Conservation (phyloP, 2,113 vertebrate genomes). For the Trogon surrucura region DNA sequence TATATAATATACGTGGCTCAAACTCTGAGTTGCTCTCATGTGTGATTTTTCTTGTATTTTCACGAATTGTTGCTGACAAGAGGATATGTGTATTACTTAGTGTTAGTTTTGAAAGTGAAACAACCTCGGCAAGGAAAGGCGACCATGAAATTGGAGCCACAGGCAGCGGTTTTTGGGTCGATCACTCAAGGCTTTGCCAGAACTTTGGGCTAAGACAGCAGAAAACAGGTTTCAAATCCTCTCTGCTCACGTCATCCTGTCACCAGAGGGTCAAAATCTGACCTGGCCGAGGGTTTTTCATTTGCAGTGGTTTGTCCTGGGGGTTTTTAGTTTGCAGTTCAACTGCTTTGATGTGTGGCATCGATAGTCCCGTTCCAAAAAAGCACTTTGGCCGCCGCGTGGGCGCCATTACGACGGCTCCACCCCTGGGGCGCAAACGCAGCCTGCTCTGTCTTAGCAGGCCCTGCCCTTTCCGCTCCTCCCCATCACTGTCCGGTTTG, state of each 20-base stretch:
- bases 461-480: not conserved
- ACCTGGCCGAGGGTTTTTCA: not conserved
- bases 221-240: not conserved
- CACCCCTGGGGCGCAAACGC: accelerated
- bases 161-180: not conserved
- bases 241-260: not conserved
- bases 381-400: not conserved
- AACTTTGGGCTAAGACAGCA: not conserved
- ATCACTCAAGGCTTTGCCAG: not conserved
- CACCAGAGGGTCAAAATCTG: not conserved
- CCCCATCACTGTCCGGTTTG: not conserved
- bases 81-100: not conserved
- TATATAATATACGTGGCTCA: not conserved
- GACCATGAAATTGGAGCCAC: not conserved
- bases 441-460: not conserved
- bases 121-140: not conserved
- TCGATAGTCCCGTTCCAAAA: not conserved
- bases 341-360: accelerated
- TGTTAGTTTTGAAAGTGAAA: not conserved
- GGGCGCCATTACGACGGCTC: accelerated
- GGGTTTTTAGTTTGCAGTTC: not conserved
- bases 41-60: not conserved
- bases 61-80: not conserved
- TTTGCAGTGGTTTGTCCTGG: not conserved
- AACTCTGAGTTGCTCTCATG: not conserved